These are phyloP conservation scores for Cyrtorhinus lividipennis DNA, from an alignment of 1,140 invertebrate genomes.

Conservation along the genomic window DNA sequence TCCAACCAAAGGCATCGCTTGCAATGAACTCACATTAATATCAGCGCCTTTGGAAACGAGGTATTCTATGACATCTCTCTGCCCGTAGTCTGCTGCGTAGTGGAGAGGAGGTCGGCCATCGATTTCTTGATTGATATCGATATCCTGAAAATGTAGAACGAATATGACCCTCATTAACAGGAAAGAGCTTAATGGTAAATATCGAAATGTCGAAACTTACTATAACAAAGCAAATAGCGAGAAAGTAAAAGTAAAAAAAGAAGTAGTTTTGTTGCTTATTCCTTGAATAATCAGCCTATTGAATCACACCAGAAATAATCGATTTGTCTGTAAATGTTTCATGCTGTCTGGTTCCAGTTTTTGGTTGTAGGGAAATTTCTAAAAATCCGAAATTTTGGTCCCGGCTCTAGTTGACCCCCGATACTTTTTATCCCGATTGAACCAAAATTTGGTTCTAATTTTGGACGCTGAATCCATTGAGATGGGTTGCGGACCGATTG, in stretches of 20 bases:
- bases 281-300: background rate
- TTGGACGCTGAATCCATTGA: no score
- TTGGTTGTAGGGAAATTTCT: no score
- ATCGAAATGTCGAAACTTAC: background rate
- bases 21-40: constrained; percentile 64
- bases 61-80: constrained; percentile 77
- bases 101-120: constrained; percentile 73
- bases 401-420: no score
- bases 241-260: background rate
- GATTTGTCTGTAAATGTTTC: no score
- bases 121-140: constrained; percentile 71
- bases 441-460: no score
- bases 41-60: constrained; percentile 76
- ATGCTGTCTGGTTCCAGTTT: no score
- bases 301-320: background rate
- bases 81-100: constrained; percentile 92
- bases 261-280: background rate
- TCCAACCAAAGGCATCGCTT: background rate
- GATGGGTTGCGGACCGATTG: no score
- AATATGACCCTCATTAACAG: background rate
- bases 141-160: constrained; percentile 46
- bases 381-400: no score
- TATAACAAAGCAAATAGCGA: background rate
- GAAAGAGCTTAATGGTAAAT: background rate
- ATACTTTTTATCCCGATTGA: no score